Evolutionary conservation across 1,140 invertebrate species (phyloP).

Genomic region (Laodelphax striatellus): DNA sequence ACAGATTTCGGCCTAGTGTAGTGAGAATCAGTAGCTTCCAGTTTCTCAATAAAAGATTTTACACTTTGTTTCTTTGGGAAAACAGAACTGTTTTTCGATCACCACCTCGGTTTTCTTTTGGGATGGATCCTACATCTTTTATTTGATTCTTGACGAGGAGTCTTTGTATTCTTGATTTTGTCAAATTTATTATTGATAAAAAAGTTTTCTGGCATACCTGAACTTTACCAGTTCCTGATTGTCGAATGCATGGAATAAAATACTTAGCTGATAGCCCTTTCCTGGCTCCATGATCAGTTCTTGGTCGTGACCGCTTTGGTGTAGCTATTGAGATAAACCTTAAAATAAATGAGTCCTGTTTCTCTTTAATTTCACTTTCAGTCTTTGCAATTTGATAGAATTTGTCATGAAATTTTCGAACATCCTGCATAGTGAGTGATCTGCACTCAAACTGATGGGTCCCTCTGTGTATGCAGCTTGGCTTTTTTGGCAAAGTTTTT

Average conservation of each 20-base stretch:
- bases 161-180: background rate
- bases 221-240: background rate
- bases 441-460: too few relatives aligned
- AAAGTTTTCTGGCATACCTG: background rate
- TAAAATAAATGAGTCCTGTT: background rate
- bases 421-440: too few relatives aligned
- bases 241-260: background rate
- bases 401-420: too few relatives aligned
- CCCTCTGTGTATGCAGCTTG: too few relatives aligned
- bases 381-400: too few relatives aligned
- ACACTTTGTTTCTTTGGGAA: background rate
- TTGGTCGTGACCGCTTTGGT: background rate
- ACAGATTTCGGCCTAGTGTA: background rate
- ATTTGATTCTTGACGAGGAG: background rate
- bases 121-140: background rate
- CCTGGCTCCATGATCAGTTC: background rate
- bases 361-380: too few relatives aligned
- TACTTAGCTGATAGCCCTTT: background rate
- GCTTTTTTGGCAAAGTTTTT: too few relatives aligned
- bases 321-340: background rate
- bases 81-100: background rate
- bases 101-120: background rate
- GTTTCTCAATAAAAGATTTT: background rate
- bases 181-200: background rate
- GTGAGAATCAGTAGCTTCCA: background rate